Evolutionary conservation across 2,797 vertebrate genomes (phyloP), one percentile per base, ranked within the genome.

Genomic region (Amblyopsis hoosieri): DNA sequence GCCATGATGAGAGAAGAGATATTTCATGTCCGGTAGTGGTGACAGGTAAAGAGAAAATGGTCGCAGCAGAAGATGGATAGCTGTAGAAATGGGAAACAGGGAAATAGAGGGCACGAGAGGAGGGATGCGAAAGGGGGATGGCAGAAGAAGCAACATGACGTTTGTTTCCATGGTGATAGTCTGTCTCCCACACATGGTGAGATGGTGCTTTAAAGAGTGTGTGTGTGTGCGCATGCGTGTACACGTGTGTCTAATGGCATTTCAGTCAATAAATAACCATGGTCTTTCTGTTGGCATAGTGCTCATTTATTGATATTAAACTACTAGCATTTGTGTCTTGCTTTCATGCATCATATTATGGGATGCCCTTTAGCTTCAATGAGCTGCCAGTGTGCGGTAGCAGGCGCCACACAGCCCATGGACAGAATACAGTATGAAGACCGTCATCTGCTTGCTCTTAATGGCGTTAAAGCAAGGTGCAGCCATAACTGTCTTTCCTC

Each of bases 151-250:
- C 84, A 85, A 76, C 84, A 76, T 91, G 89, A 91, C 81, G 85
- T 89, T 88, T 90, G 90, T 91, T 91, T 85, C 89, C 89, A 91
- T 91, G 89, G 90, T 83, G 86, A 91, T 85, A 80, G 86, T 87
- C 78, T 69, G 78, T 90, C 88, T 90, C 87, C 87, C 85, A 89
- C 85, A 84, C 75, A 76, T 72, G 85, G 78, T 66, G 85, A 87
- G 84, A 83, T 83, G 76, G 83, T 76, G 76, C 67, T 46, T 62
- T 31, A 19, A 19, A 13, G 54, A 59, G 46, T 65, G 42, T 73
- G 52, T 63, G 15, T 14, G 42, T 17, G 56, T 54, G 57, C 37
- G 66, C 54, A 1, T 17, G 45, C 51, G 12, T 59, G 31, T 50
- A 48, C 64, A 63, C 72, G 54, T 74, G 61, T 57, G 64, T 76